Base-by-base conservation (phyloP, 37 sponge, comb jelly and placozoan genomes). In the Beroe ovata region DNA sequence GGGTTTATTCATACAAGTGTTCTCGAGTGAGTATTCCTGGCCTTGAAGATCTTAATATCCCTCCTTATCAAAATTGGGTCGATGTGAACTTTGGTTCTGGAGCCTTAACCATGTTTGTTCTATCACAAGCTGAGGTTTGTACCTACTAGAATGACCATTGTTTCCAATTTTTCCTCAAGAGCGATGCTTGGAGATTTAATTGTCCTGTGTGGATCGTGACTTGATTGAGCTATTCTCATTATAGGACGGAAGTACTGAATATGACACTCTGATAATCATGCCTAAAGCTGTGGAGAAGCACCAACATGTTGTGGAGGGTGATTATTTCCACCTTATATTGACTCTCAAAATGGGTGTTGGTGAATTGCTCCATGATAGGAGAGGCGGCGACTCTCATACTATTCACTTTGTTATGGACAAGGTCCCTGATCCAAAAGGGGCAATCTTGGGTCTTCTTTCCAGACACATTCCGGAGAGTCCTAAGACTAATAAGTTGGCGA, bases 1-100 rank as follows among this genome's bases (percentile, higher is more conserved):
- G 84, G 84, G 84, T 77, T 2, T 77, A 77, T 35, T 77, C 84
- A 14, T 77, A n/a, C 84, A 77, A 77, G 54, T 77, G 84, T 36
- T 21, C 26, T 1, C 42, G 84, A 40, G 54, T 77, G 1, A 42
- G 33, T 77, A 29, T 42, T 4, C 63, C 63, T 23, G 54, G 54
- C 39, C 29, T 30, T 66, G 23, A 0, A 1, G 84, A 77, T 39
- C 28, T 77, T 6, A 8, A 77, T 3, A 77, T 77, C n/a, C 47
- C 84, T 14, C 28, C 42, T 4, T 21, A 77, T 25, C 84, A 77
- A 54, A 39, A 40, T 22, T 77, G 84, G 84, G 36, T 77, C 25
- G 84, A 77, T 23, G 28, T 77, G 14, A 77, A 77, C 47, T 77
- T 77, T 20, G 84, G 84, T 32, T 77, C 84, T 1, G n/a, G 41